A percentile compares a stretch with the other conserved stretches of the same genome.
phyloP scores from a whole-genome alignment of 1,140 invertebrate species.

The Caenorhabditis remanei region DNA sequence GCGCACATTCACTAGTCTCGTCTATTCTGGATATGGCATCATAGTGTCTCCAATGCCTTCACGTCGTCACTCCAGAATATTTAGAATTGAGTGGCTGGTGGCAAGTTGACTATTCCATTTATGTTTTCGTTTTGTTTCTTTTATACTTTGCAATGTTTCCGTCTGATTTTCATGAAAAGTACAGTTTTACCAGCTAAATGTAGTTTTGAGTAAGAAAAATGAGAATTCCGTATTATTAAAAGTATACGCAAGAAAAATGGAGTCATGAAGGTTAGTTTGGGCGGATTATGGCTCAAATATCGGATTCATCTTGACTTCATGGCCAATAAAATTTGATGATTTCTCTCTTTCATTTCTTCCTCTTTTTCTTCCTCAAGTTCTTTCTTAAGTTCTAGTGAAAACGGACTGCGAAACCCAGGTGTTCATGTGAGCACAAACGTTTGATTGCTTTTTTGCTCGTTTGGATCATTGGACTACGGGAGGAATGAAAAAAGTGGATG shows the following conservation, averaged over 20 bases:
- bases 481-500: background rate
- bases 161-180: too few species aligned
- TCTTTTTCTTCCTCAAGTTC: background rate
- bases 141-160: background rate
- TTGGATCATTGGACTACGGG: background rate
- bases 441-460: conserved; percentile 38
- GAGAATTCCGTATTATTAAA: too few species aligned
- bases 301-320: conserved; percentile 42
- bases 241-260: too few species aligned
- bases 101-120: conserved; percentile 6
- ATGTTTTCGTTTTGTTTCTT: conserved; percentile 12
- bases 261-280: background rate
- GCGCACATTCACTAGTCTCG: background rate
- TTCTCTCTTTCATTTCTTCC: background rate
- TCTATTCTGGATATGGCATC: conserved; percentile 51
- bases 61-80: conserved; percentile 37
- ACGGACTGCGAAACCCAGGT: conserved; percentile 26
- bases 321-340: conserved; percentile 54
- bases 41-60: conserved; percentile 47
- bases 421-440: conserved; percentile 29
- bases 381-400: background rate
- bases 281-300: conserved; percentile 33
- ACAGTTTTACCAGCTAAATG: too few species aligned
- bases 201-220: too few species aligned
- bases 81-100: conserved; percentile 37